Conservation (phyloP, 2,113 vertebrate genomes). For the Dinomys branickii region DNA sequence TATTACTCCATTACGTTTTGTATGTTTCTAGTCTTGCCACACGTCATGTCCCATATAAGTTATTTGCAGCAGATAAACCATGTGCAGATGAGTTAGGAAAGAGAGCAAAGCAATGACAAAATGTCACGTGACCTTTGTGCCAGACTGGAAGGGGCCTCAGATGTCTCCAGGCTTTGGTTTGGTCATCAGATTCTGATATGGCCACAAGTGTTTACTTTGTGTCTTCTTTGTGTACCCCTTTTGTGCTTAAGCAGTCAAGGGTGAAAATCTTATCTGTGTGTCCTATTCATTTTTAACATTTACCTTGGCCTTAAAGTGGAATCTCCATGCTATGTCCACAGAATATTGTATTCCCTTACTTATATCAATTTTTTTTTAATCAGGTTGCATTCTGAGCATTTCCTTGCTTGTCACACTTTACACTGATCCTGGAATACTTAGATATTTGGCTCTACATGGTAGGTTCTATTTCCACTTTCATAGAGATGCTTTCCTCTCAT, state of each 20-base stretch:
- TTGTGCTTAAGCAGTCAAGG: not conserved
- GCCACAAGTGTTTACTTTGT: not conserved
- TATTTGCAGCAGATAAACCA: not conserved
- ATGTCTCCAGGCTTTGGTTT: not conserved
- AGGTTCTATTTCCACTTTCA: not conserved
- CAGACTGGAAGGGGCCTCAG: not conserved
- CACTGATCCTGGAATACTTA: not conserved
- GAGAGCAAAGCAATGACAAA: not conserved
- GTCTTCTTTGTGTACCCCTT: not conserved
- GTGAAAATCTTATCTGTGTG: not conserved
- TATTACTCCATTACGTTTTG: not conserved
- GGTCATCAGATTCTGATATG: not conserved
- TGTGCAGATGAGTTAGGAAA: not conserved
- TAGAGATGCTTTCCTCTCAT: not conserved
- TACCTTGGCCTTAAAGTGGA: not conserved
- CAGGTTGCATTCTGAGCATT: not conserved
- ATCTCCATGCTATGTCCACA: not conserved
- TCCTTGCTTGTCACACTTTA: not conserved
- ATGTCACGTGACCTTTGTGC: not conserved
- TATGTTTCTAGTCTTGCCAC: not conserved
- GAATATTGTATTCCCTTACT: slow-evolving; percentile 18
- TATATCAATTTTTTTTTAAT: not conserved
- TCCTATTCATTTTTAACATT: not conserved
- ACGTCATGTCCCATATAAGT: not conserved
- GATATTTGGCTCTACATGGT: not conserved